Evolutionary conservation across 2,113 vertebrate species (phyloP).

Genomic region (Burhinus bistriatus): DNA sequence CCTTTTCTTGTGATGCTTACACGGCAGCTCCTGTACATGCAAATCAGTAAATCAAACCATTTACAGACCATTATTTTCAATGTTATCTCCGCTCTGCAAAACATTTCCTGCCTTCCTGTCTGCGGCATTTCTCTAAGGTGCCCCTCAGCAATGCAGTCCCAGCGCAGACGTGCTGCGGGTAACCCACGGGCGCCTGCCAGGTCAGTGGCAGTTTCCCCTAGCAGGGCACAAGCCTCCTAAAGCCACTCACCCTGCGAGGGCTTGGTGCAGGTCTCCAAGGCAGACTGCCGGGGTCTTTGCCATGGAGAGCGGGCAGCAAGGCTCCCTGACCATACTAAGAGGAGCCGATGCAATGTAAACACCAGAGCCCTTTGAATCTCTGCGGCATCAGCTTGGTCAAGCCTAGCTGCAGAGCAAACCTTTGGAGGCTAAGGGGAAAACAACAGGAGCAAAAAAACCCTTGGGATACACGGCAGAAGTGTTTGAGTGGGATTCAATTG

Average conservation of each 20-base stretch:
- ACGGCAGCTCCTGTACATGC: neutral
- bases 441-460: rapidly evolving
- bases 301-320: rapidly evolving
- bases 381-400: neutral
- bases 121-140: neutral
- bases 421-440: neutral
- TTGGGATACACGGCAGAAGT: neutral
- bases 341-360: neutral
- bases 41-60: neutral
- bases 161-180: rapidly evolving
- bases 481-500: neutral
- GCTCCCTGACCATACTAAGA: neutral
- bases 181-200: rapidly evolving
- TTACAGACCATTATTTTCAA: neutral
- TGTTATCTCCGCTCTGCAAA: conserved; percentile 46
- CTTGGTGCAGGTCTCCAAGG: neutral
- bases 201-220: neutral
- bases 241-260: neutral
- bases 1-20: conserved; percentile 31
- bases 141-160: neutral
- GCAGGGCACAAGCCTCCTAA: neutral
- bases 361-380: neutral
- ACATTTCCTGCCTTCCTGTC: conserved; percentile 45
- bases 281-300: neutral
- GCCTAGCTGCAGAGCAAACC: neutral